Evolutionary conservation across 53 echinoderm and acorn worm genomes (phyloP).

Genomic region (Antedon mediterranea): DNA sequence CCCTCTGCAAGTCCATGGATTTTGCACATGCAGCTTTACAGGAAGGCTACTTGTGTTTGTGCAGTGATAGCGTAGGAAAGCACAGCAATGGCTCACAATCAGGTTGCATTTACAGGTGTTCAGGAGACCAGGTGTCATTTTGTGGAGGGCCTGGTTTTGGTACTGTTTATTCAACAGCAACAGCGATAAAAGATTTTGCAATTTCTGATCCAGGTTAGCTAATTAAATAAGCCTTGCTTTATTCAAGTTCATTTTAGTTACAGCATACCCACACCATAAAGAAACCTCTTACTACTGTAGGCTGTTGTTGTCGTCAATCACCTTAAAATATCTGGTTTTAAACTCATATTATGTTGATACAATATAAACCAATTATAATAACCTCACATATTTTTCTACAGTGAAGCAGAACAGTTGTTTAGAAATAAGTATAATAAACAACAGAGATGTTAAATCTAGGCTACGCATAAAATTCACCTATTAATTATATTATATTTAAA

Average conservation of each 20-base stretch:
- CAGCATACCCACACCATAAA: too few relatives aligned
- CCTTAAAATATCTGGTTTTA: too few relatives aligned
- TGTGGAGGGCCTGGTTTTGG: conserved; percentile 44
- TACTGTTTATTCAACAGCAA: conserved; percentile 47
- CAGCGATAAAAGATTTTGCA: conserved; percentile 35
- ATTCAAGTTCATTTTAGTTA: not conserved
- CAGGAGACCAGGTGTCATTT: conserved; percentile 27
- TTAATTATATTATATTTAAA: too few relatives aligned
- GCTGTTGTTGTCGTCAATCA: too few relatives aligned
- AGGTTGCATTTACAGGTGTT: conserved; percentile 31
- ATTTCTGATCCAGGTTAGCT: conserved; percentile 54
- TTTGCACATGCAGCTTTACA: conserved; percentile 46
- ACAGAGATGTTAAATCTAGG: too few relatives aligned
- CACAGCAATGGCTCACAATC: conserved; percentile 30
- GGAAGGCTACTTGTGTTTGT: conserved; percentile 40
- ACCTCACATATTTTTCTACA: too few relatives aligned
- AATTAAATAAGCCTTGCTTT: not conserved
- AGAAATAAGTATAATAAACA: too few relatives aligned
- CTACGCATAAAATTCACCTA: too few relatives aligned
- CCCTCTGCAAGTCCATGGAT: conserved; percentile 39
- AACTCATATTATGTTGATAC: too few relatives aligned
- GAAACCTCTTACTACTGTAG: too few relatives aligned
- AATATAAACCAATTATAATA: too few relatives aligned
- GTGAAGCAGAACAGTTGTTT: too few relatives aligned
- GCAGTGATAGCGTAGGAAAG: conserved; percentile 18